Conservation (phyloP, 2,888 invertebrate species). For the Drosophila melanocephala region DNA sequence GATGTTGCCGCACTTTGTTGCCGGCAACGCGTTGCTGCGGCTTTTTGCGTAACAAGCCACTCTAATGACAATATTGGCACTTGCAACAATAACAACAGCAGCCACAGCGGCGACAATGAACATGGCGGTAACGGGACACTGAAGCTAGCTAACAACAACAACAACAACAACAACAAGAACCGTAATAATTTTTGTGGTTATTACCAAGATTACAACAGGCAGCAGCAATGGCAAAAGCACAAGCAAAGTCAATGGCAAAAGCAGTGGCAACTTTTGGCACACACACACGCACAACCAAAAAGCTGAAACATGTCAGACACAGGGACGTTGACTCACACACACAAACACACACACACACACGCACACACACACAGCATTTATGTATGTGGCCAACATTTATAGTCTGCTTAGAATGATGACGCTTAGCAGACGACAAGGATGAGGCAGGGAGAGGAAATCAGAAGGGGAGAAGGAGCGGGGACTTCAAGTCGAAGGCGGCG, state of each 20-base stretch:
- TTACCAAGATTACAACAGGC: slow-evolving; percentile 78
- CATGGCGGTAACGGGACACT: slow-evolving; percentile 25
- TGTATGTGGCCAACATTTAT: slow-evolving; percentile 66
- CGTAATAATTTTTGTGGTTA: slow-evolving; percentile 82
- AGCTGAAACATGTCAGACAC: slow-evolving; percentile 59
- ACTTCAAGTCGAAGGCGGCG: slow-evolving; percentile 52
- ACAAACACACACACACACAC: slow-evolving; percentile 20
- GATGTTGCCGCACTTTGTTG: slow-evolving; percentile 77
- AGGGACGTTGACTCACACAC: slow-evolving; percentile 19
- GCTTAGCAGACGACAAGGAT: slow-evolving; percentile 42
- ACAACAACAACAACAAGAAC: slow-evolving; percentile 50
- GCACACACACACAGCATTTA: slow-evolving; percentile 15
- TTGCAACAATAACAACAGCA: slow-evolving; percentile 77
- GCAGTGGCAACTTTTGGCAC: slow-evolving; percentile 22
- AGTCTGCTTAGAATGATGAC: slow-evolving; percentile 74
- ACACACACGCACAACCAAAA: slow-evolving; percentile 31
- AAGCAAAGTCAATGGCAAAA: slow-evolving; percentile 47
- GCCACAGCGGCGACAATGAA: slow-evolving; percentile 44
- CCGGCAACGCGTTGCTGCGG: slow-evolving; percentile 62
- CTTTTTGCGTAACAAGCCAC: slow-evolving; percentile 80
- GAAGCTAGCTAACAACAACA: slow-evolving; percentile 8
- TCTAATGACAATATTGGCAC: slow-evolving; percentile 82
- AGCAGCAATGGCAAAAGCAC: slow-evolving; percentile 59
- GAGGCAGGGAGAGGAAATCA: background rate
- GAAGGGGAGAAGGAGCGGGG: slow-evolving; percentile 2